Base-by-base conservation (phyloP, 2,113 vertebrate genomes). In the Melanotaenia duboulayi region DNA sequence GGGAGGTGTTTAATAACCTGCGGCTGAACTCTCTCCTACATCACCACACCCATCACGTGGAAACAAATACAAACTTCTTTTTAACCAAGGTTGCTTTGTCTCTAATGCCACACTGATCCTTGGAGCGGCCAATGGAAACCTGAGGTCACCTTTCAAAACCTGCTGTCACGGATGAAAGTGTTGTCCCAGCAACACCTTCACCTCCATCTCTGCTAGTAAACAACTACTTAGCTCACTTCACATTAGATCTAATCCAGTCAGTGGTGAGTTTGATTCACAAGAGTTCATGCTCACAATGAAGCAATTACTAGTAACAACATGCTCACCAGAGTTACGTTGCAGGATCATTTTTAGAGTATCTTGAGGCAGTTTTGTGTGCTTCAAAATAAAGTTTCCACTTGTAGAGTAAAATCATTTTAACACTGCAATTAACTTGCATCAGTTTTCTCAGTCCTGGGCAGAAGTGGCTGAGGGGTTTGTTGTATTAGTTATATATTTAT, bases 181-280 rank as follows among this genome's bases (percentile, higher is more conserved):
- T 35, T 35, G 32, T 35, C 32, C 3, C 28, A 28, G 28, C 28
- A 28, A 28, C 28, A 28, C 28, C 28, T 28, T 28, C 3, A 1
- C 65, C 60, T 16, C 37, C 65, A 39, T 54, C 59, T 7, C 42
- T 7, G 49, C 65, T 1, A 11, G 70, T 72, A 82, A 86, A 89
- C 84, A 82, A 62, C 51, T 58, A 46, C 63, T 75, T 61, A 24
- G 59, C 40, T 40, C 9, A 0, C 51, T 12, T 23, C 46, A 61
- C 4, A 68, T 44, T 46, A 57, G 17, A 50, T 40, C 17, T 12
- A 50, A 11, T 51, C 51, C 35, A 64, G 8, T 35, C 1, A 35
- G 4, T 7, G 60, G 8, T 35, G 32, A 35, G 4, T 9, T 7
- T 9, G 5, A 35, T 35, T 35, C 32, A 35, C 32, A 35, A 35